Percentiles rank a stretch among this genome's conserved stretches.
Conservation (phyloP, 2,797 vertebrate species). For the Danio tinwini region DNA sequence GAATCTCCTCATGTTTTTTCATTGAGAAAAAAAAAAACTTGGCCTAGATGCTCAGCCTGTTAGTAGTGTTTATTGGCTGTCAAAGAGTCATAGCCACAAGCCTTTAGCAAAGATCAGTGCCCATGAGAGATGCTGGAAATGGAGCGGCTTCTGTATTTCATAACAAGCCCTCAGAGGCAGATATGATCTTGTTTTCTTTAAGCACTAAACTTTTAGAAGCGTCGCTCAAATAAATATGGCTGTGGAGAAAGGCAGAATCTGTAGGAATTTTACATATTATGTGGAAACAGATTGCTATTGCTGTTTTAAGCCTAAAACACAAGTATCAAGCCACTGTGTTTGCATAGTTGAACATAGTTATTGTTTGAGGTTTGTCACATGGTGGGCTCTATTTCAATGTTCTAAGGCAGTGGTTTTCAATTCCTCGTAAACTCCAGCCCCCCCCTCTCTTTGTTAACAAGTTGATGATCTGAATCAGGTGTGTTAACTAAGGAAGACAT, state of each 20-base stretch:
- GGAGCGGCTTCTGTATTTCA: neutral
- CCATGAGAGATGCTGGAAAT: slow-evolving; percentile 10
- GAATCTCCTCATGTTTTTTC: neutral
- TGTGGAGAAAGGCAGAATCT: neutral
- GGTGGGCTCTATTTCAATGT: no score
- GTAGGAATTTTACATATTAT: neutral
- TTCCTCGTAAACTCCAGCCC: no score
- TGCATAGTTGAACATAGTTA: no score
- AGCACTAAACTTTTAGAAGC: neutral
- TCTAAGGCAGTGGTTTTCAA: no score
- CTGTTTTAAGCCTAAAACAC: neutral
- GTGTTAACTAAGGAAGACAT: no score
- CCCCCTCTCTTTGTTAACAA: no score
- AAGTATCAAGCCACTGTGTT: no score
- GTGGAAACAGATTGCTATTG: no score
- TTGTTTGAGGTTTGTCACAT: no score
- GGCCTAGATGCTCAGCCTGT: slow-evolving; percentile 15
- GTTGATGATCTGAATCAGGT: no score
- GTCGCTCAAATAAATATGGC: neutral
- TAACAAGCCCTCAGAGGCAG: slow-evolving; percentile 21
- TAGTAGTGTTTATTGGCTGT: slow-evolving; percentile 14
- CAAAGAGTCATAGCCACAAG: slow-evolving; percentile 18
- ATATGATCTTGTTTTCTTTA: neutral
- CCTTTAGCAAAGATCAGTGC: slow-evolving; percentile 29
- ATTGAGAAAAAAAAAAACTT: neutral